Conservation (phyloP, 2,888 invertebrate species). For the Electrophaes corylata region DNA sequence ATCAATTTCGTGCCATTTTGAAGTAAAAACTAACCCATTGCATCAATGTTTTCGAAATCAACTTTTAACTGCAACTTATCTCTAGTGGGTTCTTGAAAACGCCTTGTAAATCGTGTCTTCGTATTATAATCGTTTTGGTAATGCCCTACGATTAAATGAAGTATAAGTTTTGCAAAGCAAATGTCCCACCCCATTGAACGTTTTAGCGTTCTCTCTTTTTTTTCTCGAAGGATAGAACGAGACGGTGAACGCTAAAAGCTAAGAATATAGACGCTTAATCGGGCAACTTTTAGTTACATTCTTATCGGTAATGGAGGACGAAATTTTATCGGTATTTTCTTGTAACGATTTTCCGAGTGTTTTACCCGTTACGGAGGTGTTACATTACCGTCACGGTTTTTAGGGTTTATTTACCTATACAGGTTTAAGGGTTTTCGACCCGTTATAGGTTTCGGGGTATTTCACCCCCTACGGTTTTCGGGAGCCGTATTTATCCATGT, state of each 20-base stretch:
- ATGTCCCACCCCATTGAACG: background rate
- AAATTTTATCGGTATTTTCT: no score
- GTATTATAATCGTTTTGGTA: background rate
- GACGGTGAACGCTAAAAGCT: background rate
- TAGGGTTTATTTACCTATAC: background rate
- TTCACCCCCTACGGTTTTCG: constrained; percentile 6
- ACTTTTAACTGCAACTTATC: background rate
- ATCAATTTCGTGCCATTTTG: background rate
- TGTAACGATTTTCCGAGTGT: no score
- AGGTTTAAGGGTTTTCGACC: background rate
- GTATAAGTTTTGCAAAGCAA: background rate
- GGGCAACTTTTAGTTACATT: background rate
- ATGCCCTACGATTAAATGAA: background rate
- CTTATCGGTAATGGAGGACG: no score
- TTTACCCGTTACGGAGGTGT: no score
- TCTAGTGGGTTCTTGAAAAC: background rate
- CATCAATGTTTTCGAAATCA: background rate
- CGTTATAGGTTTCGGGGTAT: background rate
- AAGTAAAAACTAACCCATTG: background rate
- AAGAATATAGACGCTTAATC: background rate
- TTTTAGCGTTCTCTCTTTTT: background rate
- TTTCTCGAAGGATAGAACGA: background rate
- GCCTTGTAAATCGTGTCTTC: background rate
- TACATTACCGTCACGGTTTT: no score
- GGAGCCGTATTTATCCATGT: constrained; percentile 17